Evolutionary conservation across 1,140 invertebrate genomes (phyloP).

Genomic region (Drosophila sechellia): DNA sequence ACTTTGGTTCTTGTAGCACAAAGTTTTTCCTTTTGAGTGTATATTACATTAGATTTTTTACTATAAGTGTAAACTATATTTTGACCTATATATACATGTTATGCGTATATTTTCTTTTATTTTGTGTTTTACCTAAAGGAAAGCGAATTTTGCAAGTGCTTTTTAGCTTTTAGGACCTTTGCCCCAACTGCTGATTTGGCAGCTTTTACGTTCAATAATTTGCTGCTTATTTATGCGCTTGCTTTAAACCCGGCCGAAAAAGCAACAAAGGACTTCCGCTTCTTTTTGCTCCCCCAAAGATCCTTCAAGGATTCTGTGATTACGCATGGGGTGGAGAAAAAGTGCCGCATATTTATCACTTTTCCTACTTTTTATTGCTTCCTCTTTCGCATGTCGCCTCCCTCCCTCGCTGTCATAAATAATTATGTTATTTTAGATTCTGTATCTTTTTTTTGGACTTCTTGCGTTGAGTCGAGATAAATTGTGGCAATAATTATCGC

Average conservation of each 20-base stretch:
- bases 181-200: constrained; percentile 61
- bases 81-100: no score
- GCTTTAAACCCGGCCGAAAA: constrained; percentile 42
- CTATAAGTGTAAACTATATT: no score
- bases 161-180: constrained; percentile 5
- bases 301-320: constrained; percentile 32
- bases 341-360: constrained; percentile 55
- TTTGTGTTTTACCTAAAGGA: not conserved
- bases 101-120: no score
- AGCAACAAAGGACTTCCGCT: constrained; percentile 65
- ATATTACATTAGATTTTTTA: no score
- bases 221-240: constrained; percentile 66
- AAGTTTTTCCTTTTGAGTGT: no score
- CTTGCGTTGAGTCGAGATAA: constrained; percentile 46
- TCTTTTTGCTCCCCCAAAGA: constrained; percentile 23
- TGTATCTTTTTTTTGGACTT: constrained; percentile 5
- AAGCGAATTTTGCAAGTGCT: not conserved
- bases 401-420: constrained; percentile 59
- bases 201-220: constrained; percentile 75
- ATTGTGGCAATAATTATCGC: constrained; percentile 76
- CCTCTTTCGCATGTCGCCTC: constrained; percentile 47
- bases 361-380: constrained; percentile 61
- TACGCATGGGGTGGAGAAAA: constrained; percentile 17
- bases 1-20: no score
- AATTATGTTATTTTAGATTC: constrained; percentile 79